Conservation (phyloP, 1,140 invertebrate species). For the Meloidogyne hapla region DNA sequence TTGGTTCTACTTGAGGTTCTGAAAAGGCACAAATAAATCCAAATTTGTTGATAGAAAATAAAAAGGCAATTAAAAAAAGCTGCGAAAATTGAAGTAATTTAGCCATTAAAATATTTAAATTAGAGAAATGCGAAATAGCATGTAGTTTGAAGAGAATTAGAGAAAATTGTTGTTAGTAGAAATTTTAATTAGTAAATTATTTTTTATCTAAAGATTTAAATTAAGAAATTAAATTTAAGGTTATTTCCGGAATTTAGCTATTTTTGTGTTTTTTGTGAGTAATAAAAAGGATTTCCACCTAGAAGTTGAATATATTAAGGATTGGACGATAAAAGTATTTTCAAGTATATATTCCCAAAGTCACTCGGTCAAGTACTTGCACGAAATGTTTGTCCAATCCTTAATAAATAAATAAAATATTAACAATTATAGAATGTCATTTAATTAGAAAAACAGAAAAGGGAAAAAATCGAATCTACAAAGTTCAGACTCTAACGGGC, state of each 20-base stretch:
- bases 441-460: no score
- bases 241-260: not conserved
- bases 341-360: no score
- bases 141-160: not conserved
- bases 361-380: no score
- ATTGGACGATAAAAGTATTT: no score
- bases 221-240: no score
- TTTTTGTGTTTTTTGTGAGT: not conserved
- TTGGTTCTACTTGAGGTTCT: conserved; percentile 28
- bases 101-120: not conserved
- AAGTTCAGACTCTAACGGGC: no score
- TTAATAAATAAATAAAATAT: no score
- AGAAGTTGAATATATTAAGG: no score
- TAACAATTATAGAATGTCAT: no score
- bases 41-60: conserved; percentile 1
- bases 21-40: conserved; percentile 26
- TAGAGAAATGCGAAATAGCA: not conserved
- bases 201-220: not conserved
- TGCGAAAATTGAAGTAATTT: conserved; percentile 1
- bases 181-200: not conserved
- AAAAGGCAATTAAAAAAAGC: not conserved
- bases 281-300: not conserved
- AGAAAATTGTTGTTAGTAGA: not conserved
- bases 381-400: no score
- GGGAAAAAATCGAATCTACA: no score